Evolutionary conservation across 2,113 vertebrate genomes (phyloP).

Genomic region (Indicator indicator): DNA sequence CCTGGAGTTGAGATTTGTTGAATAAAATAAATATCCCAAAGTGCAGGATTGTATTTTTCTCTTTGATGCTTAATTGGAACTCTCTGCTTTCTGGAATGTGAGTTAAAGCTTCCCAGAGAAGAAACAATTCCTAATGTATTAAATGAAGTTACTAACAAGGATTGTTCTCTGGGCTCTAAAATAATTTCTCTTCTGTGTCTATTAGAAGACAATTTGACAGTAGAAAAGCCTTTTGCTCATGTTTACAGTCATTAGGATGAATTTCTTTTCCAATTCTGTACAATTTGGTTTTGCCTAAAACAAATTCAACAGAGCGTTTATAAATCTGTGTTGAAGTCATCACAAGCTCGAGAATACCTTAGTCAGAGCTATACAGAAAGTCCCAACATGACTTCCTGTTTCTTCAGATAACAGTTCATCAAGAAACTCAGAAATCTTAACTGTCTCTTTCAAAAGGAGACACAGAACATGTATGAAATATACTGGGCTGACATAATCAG

Average conservation of each 20-base stretch:
- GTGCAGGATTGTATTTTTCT: conserved; percentile 25
- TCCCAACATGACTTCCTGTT: not conserved
- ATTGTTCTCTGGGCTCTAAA: conserved; percentile 9
- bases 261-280: conserved; percentile 50
- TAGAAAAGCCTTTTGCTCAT: conserved; percentile 45
- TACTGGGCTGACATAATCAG: not conserved
- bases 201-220: conserved; percentile 54
- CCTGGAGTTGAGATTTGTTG: conserved; percentile 12
- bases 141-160: conserved; percentile 53
- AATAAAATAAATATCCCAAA: conserved; percentile 65
- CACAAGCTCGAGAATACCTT: not conserved
- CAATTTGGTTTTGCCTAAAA: conserved; percentile 53
- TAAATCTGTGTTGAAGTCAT: conserved; percentile 41
- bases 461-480: not conserved
- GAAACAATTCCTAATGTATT: conserved; percentile 56
- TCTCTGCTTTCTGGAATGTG: conserved; percentile 50
- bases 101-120: conserved; percentile 54
- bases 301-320: conserved; percentile 59
- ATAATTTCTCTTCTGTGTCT: conserved; percentile 56
- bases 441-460: not conserved
- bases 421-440: not conserved
- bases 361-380: not conserved
- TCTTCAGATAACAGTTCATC: not conserved
- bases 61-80: conserved; percentile 76
- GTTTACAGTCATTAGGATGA: conserved; percentile 65